Conservation (phyloP, 2,888 invertebrate genomes). For the Apodemia duryi region DNA sequence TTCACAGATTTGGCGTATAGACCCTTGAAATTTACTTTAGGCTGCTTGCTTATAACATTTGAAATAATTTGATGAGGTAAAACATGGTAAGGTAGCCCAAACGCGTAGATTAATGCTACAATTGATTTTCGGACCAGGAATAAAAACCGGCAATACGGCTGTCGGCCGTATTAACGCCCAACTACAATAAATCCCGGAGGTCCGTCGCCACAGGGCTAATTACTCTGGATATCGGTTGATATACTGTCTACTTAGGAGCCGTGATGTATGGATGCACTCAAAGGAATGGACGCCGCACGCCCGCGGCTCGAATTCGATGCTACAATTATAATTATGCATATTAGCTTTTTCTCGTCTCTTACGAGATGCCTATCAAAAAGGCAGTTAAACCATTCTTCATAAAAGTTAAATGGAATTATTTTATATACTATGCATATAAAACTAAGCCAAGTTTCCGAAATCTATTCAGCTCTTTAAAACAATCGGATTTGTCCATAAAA, state of each 20-base stretch:
- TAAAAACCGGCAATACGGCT: slow-evolving; percentile 74
- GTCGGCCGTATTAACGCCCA: slow-evolving; percentile 74
- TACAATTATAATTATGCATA: slow-evolving; percentile 56
- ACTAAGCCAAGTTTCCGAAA: background rate
- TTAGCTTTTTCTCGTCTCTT: no score
- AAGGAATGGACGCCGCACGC: slow-evolving; percentile 70
- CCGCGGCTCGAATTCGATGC: slow-evolving; percentile 51
- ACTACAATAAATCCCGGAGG: slow-evolving; percentile 73
- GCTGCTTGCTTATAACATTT: background rate
- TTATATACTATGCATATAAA: background rate
- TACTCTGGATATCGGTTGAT: slow-evolving; percentile 75
- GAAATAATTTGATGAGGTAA: background rate
- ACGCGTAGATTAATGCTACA: slow-evolving; percentile 45
- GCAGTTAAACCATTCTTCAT: no score
- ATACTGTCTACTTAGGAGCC: slow-evolving; percentile 76
- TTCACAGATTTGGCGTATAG: background rate
- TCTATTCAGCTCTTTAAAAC: slow-evolving; percentile 6
- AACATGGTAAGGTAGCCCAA: background rate
- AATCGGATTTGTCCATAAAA: slow-evolving; percentile 17
- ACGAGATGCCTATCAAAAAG: no score
- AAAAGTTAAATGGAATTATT: no score
- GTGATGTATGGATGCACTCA: slow-evolving; percentile 73
- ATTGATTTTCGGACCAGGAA: slow-evolving; percentile 67
- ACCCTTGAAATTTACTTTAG: background rate
- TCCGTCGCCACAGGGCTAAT: slow-evolving; percentile 77